These are phyloP conservation scores for Lamproptera curius DNA, from an alignment of 2,888 invertebrate species.

Conservation along the genomic window DNA sequence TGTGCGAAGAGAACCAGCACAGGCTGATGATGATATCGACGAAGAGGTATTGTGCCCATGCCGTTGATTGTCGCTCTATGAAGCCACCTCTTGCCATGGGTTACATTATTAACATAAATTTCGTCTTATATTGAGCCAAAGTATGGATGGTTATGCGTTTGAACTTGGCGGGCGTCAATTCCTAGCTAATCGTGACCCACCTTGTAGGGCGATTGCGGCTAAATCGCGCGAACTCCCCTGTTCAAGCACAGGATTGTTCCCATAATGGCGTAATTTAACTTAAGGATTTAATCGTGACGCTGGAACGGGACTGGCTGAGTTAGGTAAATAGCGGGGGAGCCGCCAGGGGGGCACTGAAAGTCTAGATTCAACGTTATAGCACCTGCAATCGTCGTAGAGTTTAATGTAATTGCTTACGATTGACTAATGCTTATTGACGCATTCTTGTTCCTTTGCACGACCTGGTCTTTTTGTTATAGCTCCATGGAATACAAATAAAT, in stretches of 20 bases:
- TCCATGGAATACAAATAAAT: no score
- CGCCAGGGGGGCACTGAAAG: background rate
- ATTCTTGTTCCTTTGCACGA: no score
- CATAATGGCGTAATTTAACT: constrained; percentile 15
- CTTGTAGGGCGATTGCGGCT: constrained; percentile 5
- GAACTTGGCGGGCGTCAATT: background rate
- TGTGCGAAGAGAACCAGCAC: no score
- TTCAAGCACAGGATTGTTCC: constrained; percentile 1
- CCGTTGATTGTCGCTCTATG: no score
- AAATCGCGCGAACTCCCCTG: constrained; percentile 4
- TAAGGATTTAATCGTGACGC: constrained; percentile 14
- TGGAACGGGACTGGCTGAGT: background rate
- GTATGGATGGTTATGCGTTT: no score
- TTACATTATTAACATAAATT: no score
- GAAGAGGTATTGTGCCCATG: no score
- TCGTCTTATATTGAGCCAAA: no score
- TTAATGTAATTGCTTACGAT: background rate
- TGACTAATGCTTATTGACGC: background rate
- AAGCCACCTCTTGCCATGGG: no score
- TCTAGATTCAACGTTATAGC: background rate
- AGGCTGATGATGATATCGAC: no score
- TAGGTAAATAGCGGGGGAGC: background rate
- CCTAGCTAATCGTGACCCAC: constrained; percentile 1
- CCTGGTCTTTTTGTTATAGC: no score
- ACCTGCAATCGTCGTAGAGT: background rate